These are phyloP conservation scores for Tenualosa ilisha DNA, from an alignment of 2,797 vertebrate species.

Conservation along the genomic window DNA sequence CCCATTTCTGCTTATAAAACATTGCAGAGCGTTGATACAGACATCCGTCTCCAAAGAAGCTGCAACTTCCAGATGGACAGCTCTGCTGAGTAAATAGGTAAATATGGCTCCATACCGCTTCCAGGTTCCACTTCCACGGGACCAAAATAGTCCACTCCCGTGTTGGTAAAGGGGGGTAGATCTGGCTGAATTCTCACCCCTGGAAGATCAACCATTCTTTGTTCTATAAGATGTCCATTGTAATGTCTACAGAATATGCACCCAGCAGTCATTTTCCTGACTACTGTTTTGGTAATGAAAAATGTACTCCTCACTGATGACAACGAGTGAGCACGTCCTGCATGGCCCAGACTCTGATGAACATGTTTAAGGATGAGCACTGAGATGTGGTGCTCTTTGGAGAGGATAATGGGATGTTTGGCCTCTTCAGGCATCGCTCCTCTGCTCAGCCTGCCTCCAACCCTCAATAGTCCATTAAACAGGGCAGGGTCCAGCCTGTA, in stretches of 20 bases:
- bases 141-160: not conserved
- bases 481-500: not conserved
- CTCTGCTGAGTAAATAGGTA: not conserved
- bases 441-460: slow-evolving; percentile 16
- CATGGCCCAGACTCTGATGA: slow-evolving; percentile 7
- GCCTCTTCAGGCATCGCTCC: not conserved
- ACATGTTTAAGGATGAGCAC: slow-evolving; percentile 8
- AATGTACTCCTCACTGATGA: slow-evolving; percentile 1
- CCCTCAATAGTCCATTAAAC: not conserved
- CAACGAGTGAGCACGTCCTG: not conserved
- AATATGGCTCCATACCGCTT: slow-evolving; percentile 18
- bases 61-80: not conserved
- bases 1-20: slow-evolving; percentile 34
- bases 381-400: slow-evolving; percentile 2
- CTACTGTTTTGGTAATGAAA: not conserved
- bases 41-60: not conserved
- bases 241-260: not conserved
- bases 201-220: slow-evolving; percentile 14
- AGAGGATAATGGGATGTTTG: not conserved
- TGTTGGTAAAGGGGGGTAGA: not conserved
- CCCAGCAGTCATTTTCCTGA: not conserved
- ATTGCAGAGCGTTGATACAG: slow-evolving; percentile 25
- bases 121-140: not conserved
- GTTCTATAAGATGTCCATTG: not conserved
- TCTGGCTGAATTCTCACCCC: not conserved